A percentile compares a stretch with the other conserved stretches of the same genome.
phyloP scores from a whole-genome alignment of 2,113 vertebrate genomes.

The Cottus gobio region DNA sequence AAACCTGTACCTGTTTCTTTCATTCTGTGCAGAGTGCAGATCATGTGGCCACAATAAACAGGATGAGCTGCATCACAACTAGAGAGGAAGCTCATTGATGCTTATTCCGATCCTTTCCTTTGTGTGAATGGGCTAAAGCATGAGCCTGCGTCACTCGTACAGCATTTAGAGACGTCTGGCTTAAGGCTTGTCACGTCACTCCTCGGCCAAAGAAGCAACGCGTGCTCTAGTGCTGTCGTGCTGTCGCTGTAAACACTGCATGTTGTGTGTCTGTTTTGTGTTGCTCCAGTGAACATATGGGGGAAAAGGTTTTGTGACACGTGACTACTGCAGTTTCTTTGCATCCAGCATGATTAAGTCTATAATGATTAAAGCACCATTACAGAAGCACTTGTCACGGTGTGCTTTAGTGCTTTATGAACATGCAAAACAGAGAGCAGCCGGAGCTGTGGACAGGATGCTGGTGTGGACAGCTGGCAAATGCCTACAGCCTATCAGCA shows the following conservation, averaged over 20 bases:
- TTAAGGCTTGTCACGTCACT: not conserved
- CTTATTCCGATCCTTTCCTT: not conserved
- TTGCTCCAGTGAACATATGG: not conserved
- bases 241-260: too few relatives aligned
- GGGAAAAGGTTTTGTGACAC: not conserved
- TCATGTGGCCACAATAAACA: conserved; percentile 1
- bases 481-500: conserved; percentile 10
- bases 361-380: conserved; percentile 25
- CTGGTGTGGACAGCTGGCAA: not conserved
- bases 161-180: conserved; percentile 13
- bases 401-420: conserved; percentile 56
- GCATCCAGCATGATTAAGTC: conserved; percentile 22
- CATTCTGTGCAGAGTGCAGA: not conserved
- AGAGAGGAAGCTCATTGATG: not conserved
- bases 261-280: not conserved
- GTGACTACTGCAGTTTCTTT: conserved; percentile 12
- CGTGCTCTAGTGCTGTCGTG: not conserved
- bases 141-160: not conserved
- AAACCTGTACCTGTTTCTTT: conserved; percentile 15
- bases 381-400: not conserved
- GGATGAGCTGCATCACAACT: not conserved
- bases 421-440: conserved; percentile 59
- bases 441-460: not conserved
- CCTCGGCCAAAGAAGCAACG: not conserved
- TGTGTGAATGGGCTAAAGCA: not conserved